These are phyloP conservation scores for Gobionotothen gibberifrons DNA, from an alignment of 2,797 vertebrate genomes.

Conservation along the genomic window DNA sequence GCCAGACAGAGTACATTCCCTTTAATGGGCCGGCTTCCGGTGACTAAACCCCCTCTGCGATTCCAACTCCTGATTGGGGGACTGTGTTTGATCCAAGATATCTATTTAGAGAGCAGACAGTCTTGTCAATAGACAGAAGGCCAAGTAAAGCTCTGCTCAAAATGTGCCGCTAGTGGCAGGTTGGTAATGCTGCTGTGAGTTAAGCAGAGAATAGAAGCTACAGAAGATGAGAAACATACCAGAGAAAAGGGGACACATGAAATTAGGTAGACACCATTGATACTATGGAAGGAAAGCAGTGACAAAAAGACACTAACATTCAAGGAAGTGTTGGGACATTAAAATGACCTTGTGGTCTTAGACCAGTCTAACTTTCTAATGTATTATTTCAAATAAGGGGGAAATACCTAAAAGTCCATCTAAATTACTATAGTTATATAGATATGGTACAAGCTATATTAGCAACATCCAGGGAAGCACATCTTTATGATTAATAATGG, in stretches of 20 bases:
- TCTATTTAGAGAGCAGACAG: constrained; percentile 55
- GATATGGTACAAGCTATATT: background rate
- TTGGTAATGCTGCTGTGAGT: constrained; percentile 14
- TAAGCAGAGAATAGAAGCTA: constrained; percentile 17
- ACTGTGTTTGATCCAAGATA: constrained; percentile 47
- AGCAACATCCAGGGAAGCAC: background rate
- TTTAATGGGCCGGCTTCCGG: constrained; percentile 53
- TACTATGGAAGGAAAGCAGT: background rate
- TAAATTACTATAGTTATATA: background rate
- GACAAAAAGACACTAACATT: background rate
- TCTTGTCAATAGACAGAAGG: constrained; percentile 53
- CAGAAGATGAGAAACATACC: background rate
- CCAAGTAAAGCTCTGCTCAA: constrained; percentile 33
- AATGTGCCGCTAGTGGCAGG: constrained; percentile 18
- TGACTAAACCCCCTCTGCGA: constrained; percentile 46
- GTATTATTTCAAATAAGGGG: background rate
- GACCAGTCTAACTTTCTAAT: background rate
- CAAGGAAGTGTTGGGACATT: background rate
- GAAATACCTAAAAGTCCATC: background rate
- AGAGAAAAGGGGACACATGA: constrained; percentile 1
- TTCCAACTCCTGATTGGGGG: constrained; percentile 52
- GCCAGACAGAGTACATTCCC: constrained; percentile 44
- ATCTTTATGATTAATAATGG: constrained; percentile 5
- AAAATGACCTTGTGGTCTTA: background rate
- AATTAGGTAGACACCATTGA: constrained; percentile 14